Percentiles rank a stretch among this genome's conserved stretches.
Evolutionary conservation across 2,888 invertebrate species (phyloP).

Genomic region (Nineta flava): DNA sequence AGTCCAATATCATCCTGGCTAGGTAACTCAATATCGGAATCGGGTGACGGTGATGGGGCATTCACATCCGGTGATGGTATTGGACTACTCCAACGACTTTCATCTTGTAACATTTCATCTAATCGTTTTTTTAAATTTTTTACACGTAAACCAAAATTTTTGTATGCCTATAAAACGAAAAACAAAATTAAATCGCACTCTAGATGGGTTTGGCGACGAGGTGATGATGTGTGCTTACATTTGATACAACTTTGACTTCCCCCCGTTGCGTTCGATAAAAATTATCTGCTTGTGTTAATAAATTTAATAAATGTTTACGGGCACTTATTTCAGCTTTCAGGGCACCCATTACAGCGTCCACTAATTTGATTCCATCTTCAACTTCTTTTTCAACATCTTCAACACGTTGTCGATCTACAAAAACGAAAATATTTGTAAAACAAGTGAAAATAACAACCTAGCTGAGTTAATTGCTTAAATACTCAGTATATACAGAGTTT

Average conservation of each 20-base stretch:
- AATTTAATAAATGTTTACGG: conserved; percentile 57
- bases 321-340: conserved; percentile 71
- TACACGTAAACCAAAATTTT: conserved; percentile 80
- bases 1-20: conserved; percentile 13
- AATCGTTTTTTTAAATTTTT: conserved; percentile 72
- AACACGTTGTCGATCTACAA: conserved; percentile 62
- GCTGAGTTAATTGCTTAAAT: too few relatives aligned
- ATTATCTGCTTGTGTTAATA: conserved; percentile 65
- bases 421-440: background rate
- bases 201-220: background rate
- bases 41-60: conserved; percentile 65
- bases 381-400: conserved; percentile 80
- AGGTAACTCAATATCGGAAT: conserved; percentile 64
- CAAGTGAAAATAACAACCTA: too few relatives aligned
- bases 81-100: conserved; percentile 41
- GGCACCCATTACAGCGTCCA: conserved; percentile 67
- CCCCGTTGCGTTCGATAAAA: conserved; percentile 82
- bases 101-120: conserved; percentile 58
- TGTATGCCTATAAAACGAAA: conserved; percentile 58
- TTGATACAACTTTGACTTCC: conserved; percentile 90
- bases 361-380: conserved; percentile 60
- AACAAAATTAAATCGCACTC: background rate
- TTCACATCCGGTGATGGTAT: conserved; percentile 51
- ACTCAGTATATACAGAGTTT: too few relatives aligned
- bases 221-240: conserved; percentile 48